These are phyloP conservation scores for Eristalinus aeneus DNA, from an alignment of 2,888 invertebrate species.

Conservation along the genomic window DNA sequence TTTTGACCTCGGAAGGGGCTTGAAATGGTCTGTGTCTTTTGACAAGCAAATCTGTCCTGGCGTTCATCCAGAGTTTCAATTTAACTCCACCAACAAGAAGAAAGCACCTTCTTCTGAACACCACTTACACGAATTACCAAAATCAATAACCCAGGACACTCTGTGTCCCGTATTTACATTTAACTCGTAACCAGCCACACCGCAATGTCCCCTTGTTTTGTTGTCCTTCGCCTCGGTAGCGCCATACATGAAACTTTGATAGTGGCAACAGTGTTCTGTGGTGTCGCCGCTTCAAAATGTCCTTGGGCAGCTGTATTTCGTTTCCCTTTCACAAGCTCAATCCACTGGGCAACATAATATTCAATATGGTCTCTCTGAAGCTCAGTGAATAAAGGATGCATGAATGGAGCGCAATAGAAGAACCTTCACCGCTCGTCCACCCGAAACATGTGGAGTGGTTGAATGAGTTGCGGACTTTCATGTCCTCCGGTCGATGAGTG, in stretches of 20 bases:
- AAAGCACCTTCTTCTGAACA: too few relatives aligned
- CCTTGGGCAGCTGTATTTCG: background rate
- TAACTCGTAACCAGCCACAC: constrained; percentile 5
- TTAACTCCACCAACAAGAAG: too few relatives aligned
- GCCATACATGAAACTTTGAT: background rate
- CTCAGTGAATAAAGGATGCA: background rate
- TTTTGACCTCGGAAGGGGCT: too few relatives aligned
- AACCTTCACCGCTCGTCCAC: background rate
- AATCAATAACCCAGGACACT: constrained; percentile 2
- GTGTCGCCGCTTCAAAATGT: background rate
- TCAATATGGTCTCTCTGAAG: background rate
- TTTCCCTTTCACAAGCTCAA: background rate
- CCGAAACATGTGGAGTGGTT: background rate
- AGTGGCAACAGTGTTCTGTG: background rate
- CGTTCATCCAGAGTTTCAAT: too few relatives aligned
- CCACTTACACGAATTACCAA: background rate
- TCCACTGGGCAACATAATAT: background rate
- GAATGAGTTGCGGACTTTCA: background rate
- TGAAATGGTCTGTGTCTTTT: too few relatives aligned
- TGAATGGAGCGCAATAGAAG: background rate
- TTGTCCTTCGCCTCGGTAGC: background rate
- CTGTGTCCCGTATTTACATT: background rate
- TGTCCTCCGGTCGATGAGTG: background rate
- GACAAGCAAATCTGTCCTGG: too few relatives aligned
- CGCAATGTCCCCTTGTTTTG: background rate